phyloP scores from a whole-genome alignment of 2,797 vertebrate species.

The Chromis chromis region DNA sequence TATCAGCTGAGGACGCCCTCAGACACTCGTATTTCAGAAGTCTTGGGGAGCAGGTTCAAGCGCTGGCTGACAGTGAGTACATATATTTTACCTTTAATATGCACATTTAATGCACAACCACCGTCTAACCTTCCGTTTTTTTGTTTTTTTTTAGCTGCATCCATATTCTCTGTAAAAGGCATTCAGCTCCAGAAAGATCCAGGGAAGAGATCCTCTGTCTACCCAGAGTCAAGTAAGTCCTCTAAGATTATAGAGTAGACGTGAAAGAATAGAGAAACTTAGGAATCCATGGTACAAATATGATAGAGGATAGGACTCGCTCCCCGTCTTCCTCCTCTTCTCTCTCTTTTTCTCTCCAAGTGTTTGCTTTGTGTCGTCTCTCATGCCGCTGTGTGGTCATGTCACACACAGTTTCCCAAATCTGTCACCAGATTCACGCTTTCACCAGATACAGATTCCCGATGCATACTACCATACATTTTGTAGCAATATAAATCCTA shows the following conservation, averaged over 20 bases:
- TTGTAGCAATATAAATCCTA: background rate
- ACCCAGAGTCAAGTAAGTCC: slow-evolving; percentile 84
- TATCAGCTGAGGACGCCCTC: slow-evolving; percentile 84
- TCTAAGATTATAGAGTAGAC: background rate
- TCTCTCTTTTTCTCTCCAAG: slow-evolving; percentile 31
- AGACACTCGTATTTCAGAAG: slow-evolving; percentile 82
- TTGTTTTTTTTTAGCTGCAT: slow-evolving; percentile 76
- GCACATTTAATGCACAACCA: background rate
- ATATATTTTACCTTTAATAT: background rate
- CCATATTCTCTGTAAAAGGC: slow-evolving; percentile 87
- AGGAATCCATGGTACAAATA: slow-evolving; percentile 13
- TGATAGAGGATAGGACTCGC: slow-evolving; percentile 41
- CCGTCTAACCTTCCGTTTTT: slow-evolving; percentile 10
- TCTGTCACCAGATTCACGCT: slow-evolving; percentile 20
- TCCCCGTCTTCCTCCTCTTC: slow-evolving; percentile 45
- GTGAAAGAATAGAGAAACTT: background rate
- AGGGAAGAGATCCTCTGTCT: slow-evolving; percentile 83
- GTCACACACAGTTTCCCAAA: slow-evolving; percentile 33
- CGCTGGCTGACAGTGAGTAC: slow-evolving; percentile 85
- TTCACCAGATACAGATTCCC: slow-evolving; percentile 2
- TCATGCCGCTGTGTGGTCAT: slow-evolving; percentile 53
- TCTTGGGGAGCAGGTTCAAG: slow-evolving; percentile 84
- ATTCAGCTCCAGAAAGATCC: slow-evolving; percentile 86
- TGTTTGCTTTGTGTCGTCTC: slow-evolving; percentile 47
- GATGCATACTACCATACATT: background rate